Evolutionary conservation across 2,888 invertebrate genomes (phyloP).

Genomic region (Polymixis flavicincta): DNA sequence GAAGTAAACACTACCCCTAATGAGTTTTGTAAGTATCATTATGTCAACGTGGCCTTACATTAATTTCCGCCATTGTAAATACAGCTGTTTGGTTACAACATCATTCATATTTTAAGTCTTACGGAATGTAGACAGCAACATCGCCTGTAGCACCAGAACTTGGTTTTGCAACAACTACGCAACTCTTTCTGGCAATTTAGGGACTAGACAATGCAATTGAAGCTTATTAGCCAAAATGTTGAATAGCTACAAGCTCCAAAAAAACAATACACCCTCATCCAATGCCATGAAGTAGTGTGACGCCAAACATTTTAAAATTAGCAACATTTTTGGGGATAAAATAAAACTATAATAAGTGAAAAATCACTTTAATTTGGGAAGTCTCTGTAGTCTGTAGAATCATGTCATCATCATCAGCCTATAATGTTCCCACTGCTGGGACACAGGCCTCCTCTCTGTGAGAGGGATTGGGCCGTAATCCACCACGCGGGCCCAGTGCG

Average conservation of each 20-base stretch:
- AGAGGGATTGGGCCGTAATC: too few relatives aligned
- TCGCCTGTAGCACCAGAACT: background rate
- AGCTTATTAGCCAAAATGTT: background rate
- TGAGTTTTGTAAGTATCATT: conserved; percentile 36
- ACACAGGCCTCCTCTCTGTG: too few relatives aligned
- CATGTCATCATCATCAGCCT: too few relatives aligned
- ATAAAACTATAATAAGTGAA: too few relatives aligned
- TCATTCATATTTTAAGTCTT: background rate
- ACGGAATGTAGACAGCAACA: background rate
- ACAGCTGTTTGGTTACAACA: background rate
- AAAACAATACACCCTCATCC: background rate
- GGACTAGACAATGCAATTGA: background rate
- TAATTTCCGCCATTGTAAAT: background rate
- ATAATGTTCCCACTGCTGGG: too few relatives aligned
- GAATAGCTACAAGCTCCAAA: background rate
- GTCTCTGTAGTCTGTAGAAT: too few relatives aligned
- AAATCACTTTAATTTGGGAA: too few relatives aligned
- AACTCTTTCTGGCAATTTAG: background rate
- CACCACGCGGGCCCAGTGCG: too few relatives aligned
- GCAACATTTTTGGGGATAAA: too few relatives aligned
- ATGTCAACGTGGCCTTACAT: background rate
- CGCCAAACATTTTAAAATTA: background rate
- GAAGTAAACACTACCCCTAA: conserved; percentile 28
- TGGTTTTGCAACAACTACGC: background rate
- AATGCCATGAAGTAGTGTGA: background rate